Base-by-base conservation (phyloP, 2,113 vertebrate genomes). In the Illadopsis cleaveri region DNA sequence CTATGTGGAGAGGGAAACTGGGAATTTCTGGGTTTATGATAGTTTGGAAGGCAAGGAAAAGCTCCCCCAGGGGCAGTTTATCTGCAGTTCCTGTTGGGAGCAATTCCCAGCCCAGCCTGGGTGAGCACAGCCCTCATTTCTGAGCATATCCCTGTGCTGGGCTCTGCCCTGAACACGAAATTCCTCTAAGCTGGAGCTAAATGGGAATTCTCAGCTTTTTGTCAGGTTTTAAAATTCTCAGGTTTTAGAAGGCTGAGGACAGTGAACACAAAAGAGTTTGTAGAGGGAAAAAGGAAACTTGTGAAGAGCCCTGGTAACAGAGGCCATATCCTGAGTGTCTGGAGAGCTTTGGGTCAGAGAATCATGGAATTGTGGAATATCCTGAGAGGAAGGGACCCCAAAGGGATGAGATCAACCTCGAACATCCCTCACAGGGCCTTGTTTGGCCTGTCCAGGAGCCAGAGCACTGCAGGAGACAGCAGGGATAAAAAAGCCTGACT, bases 1-100 rank as follows among this genome's bases (percentile, higher is more conserved):
- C 51, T 18, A 0, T 0, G 0, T 22, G 35, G 54, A 53, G 48
- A 3, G 8, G 35, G 37, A 47, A 91, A 73, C 1, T 15, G 19
- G 58, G 65, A 57, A 40, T 77, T 88, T 91, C 75, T 72, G 66
- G 20, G 42, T 50, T 85, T 79, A 1, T 30, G 19, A 50, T 23
- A 10, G 15, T 45, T 69, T 79, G 65, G 65, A 69, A 65, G 42
- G 28, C 12, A 56, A 56, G 62, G n/a, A 61, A 50, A 66, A 82
- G n/a, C 40, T 82, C 31, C 50, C 58, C 12, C 42, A 42, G 30
- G 9, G 57, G 62, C 33, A 79, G 47, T 27, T 92, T 47, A 11
- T 11, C 53, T 2, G 1, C 14, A 14, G 19, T 14, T 91, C 62
- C 84, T 62, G 45, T 53, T 58, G 50, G 50, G 51, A 84, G 45